These are phyloP conservation scores for Brachypterus glaber DNA, from an alignment of 2,888 invertebrate genomes.

Conservation along the genomic window DNA sequence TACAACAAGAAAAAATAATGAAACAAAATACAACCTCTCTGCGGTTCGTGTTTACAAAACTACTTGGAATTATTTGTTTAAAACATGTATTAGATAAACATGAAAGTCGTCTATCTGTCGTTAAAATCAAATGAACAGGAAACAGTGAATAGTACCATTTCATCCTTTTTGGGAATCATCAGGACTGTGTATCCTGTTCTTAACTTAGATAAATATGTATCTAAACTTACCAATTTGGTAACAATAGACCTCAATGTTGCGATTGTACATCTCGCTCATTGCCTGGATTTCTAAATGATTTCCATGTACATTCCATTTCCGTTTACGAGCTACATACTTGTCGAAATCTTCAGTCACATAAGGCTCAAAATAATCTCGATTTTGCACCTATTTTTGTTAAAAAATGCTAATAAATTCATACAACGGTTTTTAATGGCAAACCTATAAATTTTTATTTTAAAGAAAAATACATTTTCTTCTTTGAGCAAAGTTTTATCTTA, in stretches of 20 bases:
- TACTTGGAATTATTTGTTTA: not conserved
- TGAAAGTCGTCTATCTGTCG: too few species aligned
- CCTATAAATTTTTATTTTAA: too few species aligned
- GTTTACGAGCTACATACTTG: conserved; percentile 71
- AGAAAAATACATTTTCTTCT: too few species aligned
- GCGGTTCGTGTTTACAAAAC: not conserved
- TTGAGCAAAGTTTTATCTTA: too few species aligned
- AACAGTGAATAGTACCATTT: too few species aligned
- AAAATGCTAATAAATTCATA: too few species aligned
- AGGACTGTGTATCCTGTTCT: too few species aligned
- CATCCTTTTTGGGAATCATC: too few species aligned
- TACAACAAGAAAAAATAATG: not conserved
- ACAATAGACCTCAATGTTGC: conserved; percentile 78
- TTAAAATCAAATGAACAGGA: too few species aligned
- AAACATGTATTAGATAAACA: too few species aligned
- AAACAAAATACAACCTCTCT: not conserved
- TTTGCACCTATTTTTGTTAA: conserved; percentile 71
- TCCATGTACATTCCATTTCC: conserved; percentile 71
- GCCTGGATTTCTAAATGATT: conserved; percentile 89
- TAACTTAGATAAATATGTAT: too few species aligned
- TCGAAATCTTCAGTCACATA: conserved; percentile 85
- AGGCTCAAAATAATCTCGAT: conserved; percentile 77
- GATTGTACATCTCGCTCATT: conserved; percentile 80
- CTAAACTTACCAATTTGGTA: conserved; percentile 55
- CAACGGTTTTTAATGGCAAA: too few species aligned